Conservation (phyloP, 2,797 vertebrate genomes). For the Cichlasoma orientale region DNA sequence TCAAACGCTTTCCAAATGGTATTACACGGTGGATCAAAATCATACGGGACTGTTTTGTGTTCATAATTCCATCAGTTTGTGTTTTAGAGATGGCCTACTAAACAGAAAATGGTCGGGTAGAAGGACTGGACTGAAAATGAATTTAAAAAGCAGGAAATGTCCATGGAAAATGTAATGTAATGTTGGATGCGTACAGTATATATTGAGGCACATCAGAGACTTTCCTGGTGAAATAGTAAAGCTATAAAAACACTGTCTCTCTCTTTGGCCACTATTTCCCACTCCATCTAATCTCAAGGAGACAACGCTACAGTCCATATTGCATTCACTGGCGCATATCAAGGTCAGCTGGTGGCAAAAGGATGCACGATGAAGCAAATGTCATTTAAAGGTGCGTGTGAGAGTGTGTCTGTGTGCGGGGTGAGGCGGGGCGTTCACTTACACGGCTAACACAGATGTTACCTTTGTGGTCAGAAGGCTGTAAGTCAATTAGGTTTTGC, state of each 20-base stretch:
- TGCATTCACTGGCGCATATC: constrained; percentile 45
- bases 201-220: neutral
- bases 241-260: neutral
- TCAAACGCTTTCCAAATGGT: too few species aligned
- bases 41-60: neutral
- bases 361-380: constrained; percentile 49
- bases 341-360: constrained; percentile 65
- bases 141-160: neutral
- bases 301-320: constrained; percentile 33
- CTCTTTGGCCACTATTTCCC: neutral
- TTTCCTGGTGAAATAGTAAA: rapidly evolving
- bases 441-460: constrained; percentile 75
- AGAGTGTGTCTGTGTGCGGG: constrained; percentile 19
- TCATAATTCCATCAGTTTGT: neutral
- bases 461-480: constrained; percentile 73
- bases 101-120: neutral
- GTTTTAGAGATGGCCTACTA: neutral
- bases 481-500: constrained; percentile 74
- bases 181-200: neutral
- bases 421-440: constrained; percentile 56
- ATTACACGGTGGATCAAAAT: neutral
- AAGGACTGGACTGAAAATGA: neutral
- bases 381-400: constrained; percentile 31
- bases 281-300: constrained; percentile 35
- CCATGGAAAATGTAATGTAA: neutral